Evolutionary conservation across 2,888 invertebrate genomes (phyloP), one percentile per base, ranked within the genome.

Genomic region (Pteria penguin): DNA sequence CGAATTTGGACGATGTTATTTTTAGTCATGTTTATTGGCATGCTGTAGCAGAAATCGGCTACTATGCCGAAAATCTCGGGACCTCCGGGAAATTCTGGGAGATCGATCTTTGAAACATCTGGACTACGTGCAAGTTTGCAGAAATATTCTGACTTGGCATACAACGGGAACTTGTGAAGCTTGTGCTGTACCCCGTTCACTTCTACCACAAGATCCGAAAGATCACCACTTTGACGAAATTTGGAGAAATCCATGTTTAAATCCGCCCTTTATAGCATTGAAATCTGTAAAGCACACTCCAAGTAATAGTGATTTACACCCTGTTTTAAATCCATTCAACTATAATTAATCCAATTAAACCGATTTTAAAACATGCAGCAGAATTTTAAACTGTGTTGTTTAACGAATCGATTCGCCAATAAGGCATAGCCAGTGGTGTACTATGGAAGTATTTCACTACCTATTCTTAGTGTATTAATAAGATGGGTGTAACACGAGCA

Each of bases 141-240:
- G 78, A 92, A 91, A 81, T 88, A 91, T 63, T 90, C 91, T 0
- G 91, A 91, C 65, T 88, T 90, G 29, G 90, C 90, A 77, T 86
- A 91, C 26, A 92, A 85, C 2, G 92, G 92, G 76, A 92, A 92
- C 77, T 89, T 90, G 81, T 92, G 92, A 8, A 92, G 87, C 69
- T 87, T 85, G 75, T 89, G 90, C 66, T 90, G 88, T 2, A 81
- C 78, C 31, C 82, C 88, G 32, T 87, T 88, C 2, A 91, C 88
- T 0, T 82, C 76, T 1, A 92, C 89, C 4, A 85, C 85, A n/a
- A 92, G 87, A 75, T 92, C 92, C 3, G 91, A 91, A 33, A 92
- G 84, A 70, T 92, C 92, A 4, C 91, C 92, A 4, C 84, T 85
- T 57, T 85, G 84, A 5, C 89, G 86, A 75, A 89, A 89, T 74